Evolutionary conservation across 2,113 vertebrate species (phyloP), one percentile per base, ranked within the genome.

Genomic region (Solea solea): DNA sequence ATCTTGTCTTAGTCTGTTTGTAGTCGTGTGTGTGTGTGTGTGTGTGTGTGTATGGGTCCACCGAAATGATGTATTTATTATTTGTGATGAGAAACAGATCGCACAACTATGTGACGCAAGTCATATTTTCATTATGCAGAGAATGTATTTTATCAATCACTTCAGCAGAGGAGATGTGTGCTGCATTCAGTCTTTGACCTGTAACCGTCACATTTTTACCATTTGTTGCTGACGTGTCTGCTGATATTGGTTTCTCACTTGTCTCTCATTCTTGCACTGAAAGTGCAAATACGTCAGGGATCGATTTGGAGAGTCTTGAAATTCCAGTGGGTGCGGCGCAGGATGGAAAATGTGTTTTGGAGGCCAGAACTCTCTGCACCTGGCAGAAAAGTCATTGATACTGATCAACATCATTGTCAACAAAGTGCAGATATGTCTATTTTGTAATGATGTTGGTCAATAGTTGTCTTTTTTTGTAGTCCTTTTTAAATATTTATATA

Each of bases 201-300:
- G 12, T 9, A 41, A 0, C 53, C 39, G 64, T 67, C 64, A 76
- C 42, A 34, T 16, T 50, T 65, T 58, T 62, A 1, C 0, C 8
- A 71, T 57, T 65, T 57, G 45, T 9, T 25, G 59, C 68, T 63
- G 8, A 25, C 21, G 16, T 61, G 49, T 55, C 58, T 46, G 28
- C 9, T 54, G 34, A 60, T 64, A 28, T 45, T 61, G 21, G n/a
- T 58, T 81, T 54, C 46, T 72, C 61, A n/a, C 69, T 76, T 21
- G 44, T 61, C 51, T 62, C 68, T 69, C 50, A 58, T 62, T 50
- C 45, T 74, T 79, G 65, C 53, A 8, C 25, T 76, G 59, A 69
- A 79, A 81, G 69, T 71, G 16, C 45, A 65, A 78, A 74, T 61
- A 71, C 45, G 16, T 72, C 74, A 56, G 84, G 83, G 84, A 72